Base-by-base conservation (phyloP, 2,113 vertebrate genomes). In the Procavia capensis region DNA sequence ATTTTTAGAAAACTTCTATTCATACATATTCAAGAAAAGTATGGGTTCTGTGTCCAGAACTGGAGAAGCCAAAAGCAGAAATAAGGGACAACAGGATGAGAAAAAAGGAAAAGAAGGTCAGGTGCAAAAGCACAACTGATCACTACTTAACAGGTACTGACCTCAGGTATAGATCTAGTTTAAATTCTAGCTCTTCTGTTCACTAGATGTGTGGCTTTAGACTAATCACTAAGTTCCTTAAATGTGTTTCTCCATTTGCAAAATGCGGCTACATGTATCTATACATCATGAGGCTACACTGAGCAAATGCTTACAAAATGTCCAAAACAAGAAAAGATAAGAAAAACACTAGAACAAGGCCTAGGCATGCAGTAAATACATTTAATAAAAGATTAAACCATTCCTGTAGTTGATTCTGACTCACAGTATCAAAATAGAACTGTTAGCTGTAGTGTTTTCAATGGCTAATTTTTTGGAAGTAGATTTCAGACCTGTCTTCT, bases 1-100 rank as follows among this genome's bases (percentile, higher is more conserved):
- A 89, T 41, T 91, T 91, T 74, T 43, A 85, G 85, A 68, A 64
- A 89, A 93, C 31, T 27, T 85, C 74, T 63, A 4, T 29, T 74
- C 2, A 68, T n/a, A 64, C 75, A 88, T n/a, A 41, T 41, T 83
- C 76, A 59, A 31, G 84, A 78, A 90, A 89, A 90, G 36, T 66
- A 19, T 34, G 24, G 64, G 31, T 90, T 64, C 68, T 82, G 24
- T 20, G 82, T 85, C 63, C 1, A 88, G 45, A 82, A 57, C 16
- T 90, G 14, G 9, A 85, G 85, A 90, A 78, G 10, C 6, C 68
- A 41, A 63, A 88, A 9, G 41, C 0, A 82, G 13, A 88, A 54
- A 57, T n/a, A 72, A 92, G 78, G 61, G 80, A n/a, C 41, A 13
- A n/a, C 31, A n/a, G 27, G 36, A 54, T 47, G 39, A 83, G 11